These are phyloP conservation scores for Parauchenoglanis ngamensis DNA, from an alignment of 2,797 vertebrate genomes.

Conservation along the genomic window DNA sequence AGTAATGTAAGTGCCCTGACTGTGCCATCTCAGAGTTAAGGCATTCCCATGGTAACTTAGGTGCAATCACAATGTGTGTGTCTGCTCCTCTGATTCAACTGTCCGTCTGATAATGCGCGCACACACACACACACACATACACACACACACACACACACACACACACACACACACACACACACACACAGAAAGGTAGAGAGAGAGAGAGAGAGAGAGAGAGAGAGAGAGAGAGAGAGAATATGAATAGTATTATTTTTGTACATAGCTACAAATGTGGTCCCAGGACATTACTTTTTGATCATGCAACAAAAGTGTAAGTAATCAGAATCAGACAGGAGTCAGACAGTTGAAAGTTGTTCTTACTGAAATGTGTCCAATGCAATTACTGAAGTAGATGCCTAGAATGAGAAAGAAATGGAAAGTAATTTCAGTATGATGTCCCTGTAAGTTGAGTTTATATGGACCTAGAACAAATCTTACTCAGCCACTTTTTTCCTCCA, in stretches of 20 bases:
- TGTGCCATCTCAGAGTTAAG: constrained; percentile 11
- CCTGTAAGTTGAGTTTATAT: neutral
- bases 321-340: neutral
- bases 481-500: neutral
- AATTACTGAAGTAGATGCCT: too few species aligned
- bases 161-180: neutral
- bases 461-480: neutral
- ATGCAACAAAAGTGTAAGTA: neutral
- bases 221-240: neutral
- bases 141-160: neutral
- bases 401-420: neutral
- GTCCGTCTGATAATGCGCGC: constrained; percentile 11
- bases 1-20: constrained; percentile 7
- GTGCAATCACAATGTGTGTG: constrained; percentile 11
- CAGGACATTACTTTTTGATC: neutral
- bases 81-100: constrained; percentile 28
- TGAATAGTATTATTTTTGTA: neutral
- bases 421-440: neutral
- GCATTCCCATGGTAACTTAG: constrained; percentile 28
- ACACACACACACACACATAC: neutral
- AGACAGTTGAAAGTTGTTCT: too few species aligned
- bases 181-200: neutral
- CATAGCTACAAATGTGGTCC: neutral
- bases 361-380: too few species aligned
- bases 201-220: neutral